Evolutionary conservation across 2,888 invertebrate species (phyloP).

Genomic region (Dolichopus griseipennis): DNA sequence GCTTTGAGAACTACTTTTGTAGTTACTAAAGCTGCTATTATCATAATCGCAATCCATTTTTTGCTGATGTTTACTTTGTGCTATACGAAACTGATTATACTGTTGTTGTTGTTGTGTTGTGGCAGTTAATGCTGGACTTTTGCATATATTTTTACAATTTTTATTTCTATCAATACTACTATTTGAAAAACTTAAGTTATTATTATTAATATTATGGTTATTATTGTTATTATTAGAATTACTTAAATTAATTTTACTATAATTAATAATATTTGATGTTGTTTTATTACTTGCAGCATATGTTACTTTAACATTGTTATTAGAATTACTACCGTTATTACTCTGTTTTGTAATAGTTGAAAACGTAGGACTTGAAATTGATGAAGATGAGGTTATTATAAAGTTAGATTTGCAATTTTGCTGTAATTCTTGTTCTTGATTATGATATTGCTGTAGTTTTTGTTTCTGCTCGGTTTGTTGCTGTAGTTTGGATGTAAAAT

Average conservation of each 20-base stretch:
- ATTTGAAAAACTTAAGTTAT: slow-evolving; percentile 20
- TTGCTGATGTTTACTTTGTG: slow-evolving; percentile 2
- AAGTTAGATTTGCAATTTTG: slow-evolving; percentile 11
- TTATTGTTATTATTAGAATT: slow-evolving; percentile 19
- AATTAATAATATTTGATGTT: slow-evolving; percentile 14
- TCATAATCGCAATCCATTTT: background rate
- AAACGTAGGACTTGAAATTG: slow-evolving; percentile 21
- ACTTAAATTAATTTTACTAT: slow-evolving; percentile 16
- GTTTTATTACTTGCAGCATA: slow-evolving; percentile 16
- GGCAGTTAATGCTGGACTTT: slow-evolving; percentile 23
- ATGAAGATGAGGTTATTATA: slow-evolving; percentile 21
- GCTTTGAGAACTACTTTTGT: background rate
- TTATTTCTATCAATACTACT: slow-evolving; percentile 22
- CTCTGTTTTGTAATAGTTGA: slow-evolving; percentile 14
- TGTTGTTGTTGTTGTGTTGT: slow-evolving; percentile 23
- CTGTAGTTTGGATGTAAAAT: background rate
- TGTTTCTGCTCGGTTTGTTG: slow-evolving; percentile 7
- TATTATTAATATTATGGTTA: slow-evolving; percentile 19
- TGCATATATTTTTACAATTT: slow-evolving; percentile 23
- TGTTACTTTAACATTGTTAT: slow-evolving; percentile 21
- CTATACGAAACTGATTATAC: slow-evolving; percentile 22
- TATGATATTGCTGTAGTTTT: slow-evolving; percentile 7
- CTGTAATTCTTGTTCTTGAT: slow-evolving; percentile 14
- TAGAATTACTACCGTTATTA: slow-evolving; percentile 22
- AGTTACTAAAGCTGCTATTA: background rate